Evolutionary conservation across 2,113 vertebrate species (phyloP), one percentile per base, ranked within the genome.

Genomic region (Dendropsophus ebraccatus): DNA sequence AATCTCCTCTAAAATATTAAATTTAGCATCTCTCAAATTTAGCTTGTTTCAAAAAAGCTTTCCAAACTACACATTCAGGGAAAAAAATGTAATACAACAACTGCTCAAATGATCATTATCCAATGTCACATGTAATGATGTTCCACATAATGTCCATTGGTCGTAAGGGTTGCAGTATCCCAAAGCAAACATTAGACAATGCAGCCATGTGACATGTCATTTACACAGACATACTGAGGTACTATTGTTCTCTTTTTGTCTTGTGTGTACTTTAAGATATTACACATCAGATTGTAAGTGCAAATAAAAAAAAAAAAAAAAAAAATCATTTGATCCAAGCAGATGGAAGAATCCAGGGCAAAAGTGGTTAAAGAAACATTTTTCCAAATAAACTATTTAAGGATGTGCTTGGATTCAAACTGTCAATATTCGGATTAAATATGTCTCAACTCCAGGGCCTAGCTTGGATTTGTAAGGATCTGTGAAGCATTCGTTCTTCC

Each of bases 351-450:
- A 56, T 56, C 13, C 47, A 72, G 49, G 30, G 1, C 74, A 19
- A 41, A 74, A 74, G 23, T 12, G 76, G 47, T 80, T 86, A 86
- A 80, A 62, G 35, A 35, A 60, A 74, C 85, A 74, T 81, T 81
- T n/a, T 77, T 62, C 67, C 35, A 73, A 87, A 60, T 62, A 81
- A 73, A 81, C 52, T 60, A 73, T 81, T 81, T 73, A 62, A 87
- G 73, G 67, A 62, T 87, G 85, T 47, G 11, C 65, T 81, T 73
- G 77, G 85, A 81, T 81, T 87, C 13, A 35, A 72, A 74, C 54
- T 87, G 85, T 87, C 78, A 81, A 81, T 87, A 87, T 81, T 74
- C 67, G 41, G 78, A 87, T 81, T 86, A 86, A 73, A 86, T 72
- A 72, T 87, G 77, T 74, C 54, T 87, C 78, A 74, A 81, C 69